Conservation (phyloP, 2,888 invertebrate species). For the Drosophila affinis region DNA sequence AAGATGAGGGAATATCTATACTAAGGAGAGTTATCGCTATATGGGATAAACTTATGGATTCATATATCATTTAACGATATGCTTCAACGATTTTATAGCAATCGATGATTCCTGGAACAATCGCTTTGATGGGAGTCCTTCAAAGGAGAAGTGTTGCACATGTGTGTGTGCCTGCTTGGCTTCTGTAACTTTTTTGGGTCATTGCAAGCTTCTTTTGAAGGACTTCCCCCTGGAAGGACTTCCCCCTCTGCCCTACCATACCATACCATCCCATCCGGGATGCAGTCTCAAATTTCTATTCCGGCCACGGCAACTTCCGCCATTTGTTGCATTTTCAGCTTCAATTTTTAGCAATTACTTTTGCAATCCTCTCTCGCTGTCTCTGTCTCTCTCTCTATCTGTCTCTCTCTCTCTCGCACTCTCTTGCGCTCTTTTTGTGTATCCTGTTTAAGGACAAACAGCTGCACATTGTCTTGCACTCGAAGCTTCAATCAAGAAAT, state of each 20-base stretch:
- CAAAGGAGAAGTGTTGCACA: not conserved
- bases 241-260: not conserved
- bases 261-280: not conserved
- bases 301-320: conserved; percentile 27
- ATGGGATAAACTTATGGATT: too few relatives aligned
- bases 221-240: too few relatives aligned
- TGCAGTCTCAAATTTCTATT: conserved; percentile 27
- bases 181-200: not conserved
- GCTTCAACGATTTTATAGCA: too few relatives aligned
- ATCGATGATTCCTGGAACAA: not conserved
- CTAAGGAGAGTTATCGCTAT: too few relatives aligned
- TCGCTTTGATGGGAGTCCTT: not conserved
- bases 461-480: conserved; percentile 56
- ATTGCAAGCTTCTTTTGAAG: not conserved
- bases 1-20: too few relatives aligned
- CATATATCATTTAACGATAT: too few relatives aligned
- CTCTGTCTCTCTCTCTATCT: not conserved
- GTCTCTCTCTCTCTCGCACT: not conserved
- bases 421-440: conserved; percentile 23
- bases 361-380: not conserved
- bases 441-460: conserved; percentile 66
- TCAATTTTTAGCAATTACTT: conserved; percentile 61
- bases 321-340: conserved; percentile 53
- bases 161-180: not conserved
- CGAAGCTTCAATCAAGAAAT: conserved; percentile 72